A percentile compares a stretch with the other conserved stretches of the same genome.
Evolutionary conservation across 2,113 vertebrate genomes (phyloP).

Genomic region (Zeus faber): DNA sequence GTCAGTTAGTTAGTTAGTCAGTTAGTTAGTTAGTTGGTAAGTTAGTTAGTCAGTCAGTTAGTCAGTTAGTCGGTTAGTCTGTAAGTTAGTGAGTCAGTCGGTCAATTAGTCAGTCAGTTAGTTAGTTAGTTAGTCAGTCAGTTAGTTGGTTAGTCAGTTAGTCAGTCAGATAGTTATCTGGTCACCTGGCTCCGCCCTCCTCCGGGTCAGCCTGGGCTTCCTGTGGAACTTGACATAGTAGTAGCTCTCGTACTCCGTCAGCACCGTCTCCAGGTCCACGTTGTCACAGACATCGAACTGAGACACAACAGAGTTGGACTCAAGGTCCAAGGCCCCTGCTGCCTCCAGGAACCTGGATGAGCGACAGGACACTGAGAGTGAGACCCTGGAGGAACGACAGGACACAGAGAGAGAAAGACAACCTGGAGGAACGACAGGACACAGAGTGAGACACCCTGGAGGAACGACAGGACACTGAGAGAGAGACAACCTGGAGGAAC

Average conservation of each 20-base stretch:
- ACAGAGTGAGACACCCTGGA: no score
- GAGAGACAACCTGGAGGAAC: no score
- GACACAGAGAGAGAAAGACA: no score
- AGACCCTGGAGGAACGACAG: no score
- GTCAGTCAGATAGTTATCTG: constrained; percentile 13
- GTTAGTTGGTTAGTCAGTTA: background rate
- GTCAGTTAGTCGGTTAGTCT: background rate
- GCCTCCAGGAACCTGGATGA: constrained; percentile 83
- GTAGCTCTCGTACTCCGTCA: constrained; percentile 96
- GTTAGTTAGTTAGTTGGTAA: no score
- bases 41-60: no score
- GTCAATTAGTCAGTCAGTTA: background rate
- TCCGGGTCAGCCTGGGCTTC: constrained; percentile 91
- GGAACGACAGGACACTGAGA: no score
- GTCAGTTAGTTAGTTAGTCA: no score
- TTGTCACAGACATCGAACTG: constrained; percentile 95
- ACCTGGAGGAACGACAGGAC: no score
- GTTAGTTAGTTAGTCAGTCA: background rate
- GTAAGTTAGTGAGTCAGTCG: background rate
- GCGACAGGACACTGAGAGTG: no score
- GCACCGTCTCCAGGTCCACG: constrained; percentile 90
- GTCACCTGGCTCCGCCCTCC: constrained; percentile 77
- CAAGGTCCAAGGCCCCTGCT: constrained; percentile 85
- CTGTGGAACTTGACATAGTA: constrained; percentile 95
- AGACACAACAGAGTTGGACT: constrained; percentile 79